phyloP scores from a whole-genome alignment of 2,888 invertebrate genomes.

The Homarus gammarus region DNA sequence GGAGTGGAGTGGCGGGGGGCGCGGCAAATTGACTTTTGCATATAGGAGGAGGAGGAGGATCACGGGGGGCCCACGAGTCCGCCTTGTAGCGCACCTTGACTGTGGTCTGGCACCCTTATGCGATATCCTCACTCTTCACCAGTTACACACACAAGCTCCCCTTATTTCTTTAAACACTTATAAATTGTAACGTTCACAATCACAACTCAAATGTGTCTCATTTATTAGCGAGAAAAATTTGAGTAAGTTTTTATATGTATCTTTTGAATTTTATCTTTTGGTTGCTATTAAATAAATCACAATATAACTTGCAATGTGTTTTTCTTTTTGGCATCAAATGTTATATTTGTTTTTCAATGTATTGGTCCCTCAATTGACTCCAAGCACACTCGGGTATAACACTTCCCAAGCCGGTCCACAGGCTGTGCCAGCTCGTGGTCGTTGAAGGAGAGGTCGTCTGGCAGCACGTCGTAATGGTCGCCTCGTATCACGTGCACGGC shows the following conservation, averaged over 20 bases:
- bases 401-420: not conserved
- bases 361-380: not conserved
- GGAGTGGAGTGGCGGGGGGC: slow-evolving; percentile 39
- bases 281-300: too few relatives aligned
- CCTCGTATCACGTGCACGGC: not conserved
- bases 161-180: not conserved
- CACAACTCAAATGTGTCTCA: not conserved
- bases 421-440: not conserved
- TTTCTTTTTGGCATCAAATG: too few relatives aligned
- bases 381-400: not conserved
- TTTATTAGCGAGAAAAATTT: too few relatives aligned
- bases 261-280: too few relatives aligned
- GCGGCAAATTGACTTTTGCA: slow-evolving; percentile 46
- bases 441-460: not conserved
- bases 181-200: not conserved
- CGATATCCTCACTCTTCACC: too few relatives aligned
- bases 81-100: slow-evolving; percentile 63
- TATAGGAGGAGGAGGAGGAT: slow-evolving; percentile 57
- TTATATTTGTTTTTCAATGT: not conserved
- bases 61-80: slow-evolving; percentile 19
- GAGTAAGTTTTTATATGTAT: too few relatives aligned
- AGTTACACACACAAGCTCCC: not conserved
- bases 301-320: not conserved
- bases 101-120: slow-evolving; percentile 1
- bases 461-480: not conserved